Evolutionary conservation across 2,888 invertebrate genomes (phyloP), one percentile per base, ranked within the genome.

Genomic region (Ctenicera cuprea): DNA sequence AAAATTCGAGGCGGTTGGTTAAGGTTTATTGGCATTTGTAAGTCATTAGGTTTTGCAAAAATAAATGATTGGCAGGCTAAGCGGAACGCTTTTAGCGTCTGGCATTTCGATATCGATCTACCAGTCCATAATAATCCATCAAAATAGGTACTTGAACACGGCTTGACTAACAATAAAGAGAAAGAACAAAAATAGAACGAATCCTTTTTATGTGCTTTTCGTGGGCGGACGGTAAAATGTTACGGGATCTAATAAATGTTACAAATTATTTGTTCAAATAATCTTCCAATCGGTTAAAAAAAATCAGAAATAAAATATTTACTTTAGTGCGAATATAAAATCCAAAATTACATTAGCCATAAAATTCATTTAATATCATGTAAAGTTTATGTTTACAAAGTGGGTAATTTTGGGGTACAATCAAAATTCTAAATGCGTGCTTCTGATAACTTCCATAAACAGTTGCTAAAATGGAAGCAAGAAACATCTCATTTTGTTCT

Each of bases 81-180:
- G 57, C 64, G 64, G 57, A 74, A 70, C 66, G 61, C 66, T 65
- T 74, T 74, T 70, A 74, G 50, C 64, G 63, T 74, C 70, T 70
- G 70, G 68, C 64, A 69, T 68, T 66, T 73, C 18, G 59, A 59
- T 59, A 59, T 59, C 59, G 59, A 59, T 59, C 59, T 38, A 57
- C 38, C 14, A 52, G 22, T 37, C 14, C 52, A 22, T 33, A n/a
- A 45, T 30, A 45, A 63, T 63, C 45, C 43, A 45, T 63, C 63
- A 43, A 63, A 48, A 48, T 45, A 30, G 20, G 45, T 18, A 45
- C 63, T 63, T 45, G 63, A 63, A 16, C 63, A 20, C 5, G 20
- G 38, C 11, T 3, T 54, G n/a, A 18, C 16, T 38, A 59, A 59
- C 20, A 59, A 26, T 26, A 26, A 59, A 59, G 18, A 38, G 59